Conservation (phyloP, 2,113 vertebrate genomes). For the Neomonachus schauinslandi region DNA sequence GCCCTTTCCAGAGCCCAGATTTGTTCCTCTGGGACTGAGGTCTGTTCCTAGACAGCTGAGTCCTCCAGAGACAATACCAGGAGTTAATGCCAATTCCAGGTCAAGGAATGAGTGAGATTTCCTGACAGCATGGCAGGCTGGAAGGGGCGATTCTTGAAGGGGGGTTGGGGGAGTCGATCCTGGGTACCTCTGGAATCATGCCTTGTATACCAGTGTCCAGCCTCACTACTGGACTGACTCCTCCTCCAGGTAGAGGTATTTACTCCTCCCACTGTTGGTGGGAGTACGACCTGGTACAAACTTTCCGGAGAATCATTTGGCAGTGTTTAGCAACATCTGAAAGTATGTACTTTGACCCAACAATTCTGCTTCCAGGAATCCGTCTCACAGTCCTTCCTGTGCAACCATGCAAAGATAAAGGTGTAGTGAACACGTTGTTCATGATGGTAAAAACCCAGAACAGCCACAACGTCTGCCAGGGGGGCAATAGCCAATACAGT, state of each 20-base stretch:
- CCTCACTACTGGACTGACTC: background rate
- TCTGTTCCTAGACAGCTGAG: background rate
- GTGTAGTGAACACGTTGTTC: background rate
- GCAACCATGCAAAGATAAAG: background rate
- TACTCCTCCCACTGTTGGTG: background rate
- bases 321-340: background rate
- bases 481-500: background rate
- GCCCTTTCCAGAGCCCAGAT: background rate
- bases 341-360: background rate
- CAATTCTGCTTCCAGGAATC: background rate
- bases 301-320: background rate
- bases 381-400: background rate
- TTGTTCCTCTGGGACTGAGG: background rate
- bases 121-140: background rate
- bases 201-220: background rate
- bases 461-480: background rate
- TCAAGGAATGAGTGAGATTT: background rate
- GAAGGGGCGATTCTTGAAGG: background rate
- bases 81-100: background rate
- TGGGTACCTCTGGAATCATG: background rate
- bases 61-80: background rate
- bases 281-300: background rate
- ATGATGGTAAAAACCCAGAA: background rate
- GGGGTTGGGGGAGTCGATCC: accelerated
- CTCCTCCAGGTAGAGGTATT: background rate